Percentiles rank a stretch among this genome's conserved stretches.
Conservation (phyloP, 2,888 invertebrate genomes). For the Ophraella communa region DNA sequence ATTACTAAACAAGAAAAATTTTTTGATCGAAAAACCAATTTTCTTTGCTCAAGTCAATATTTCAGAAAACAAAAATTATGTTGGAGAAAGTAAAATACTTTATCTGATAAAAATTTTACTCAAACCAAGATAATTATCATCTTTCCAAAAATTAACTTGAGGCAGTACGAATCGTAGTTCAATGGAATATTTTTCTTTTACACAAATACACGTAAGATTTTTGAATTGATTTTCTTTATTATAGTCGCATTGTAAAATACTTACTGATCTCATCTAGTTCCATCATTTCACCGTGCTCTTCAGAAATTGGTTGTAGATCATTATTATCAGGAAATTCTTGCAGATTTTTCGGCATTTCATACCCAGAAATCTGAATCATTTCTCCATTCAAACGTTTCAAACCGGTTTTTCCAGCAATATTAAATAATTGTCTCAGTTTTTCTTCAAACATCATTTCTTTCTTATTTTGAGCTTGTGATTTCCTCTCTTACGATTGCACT, state of each 20-base stretch:
- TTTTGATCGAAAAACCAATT: background rate
- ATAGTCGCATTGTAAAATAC: background rate
- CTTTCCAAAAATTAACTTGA: too few relatives aligned
- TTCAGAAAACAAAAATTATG: constrained; percentile 1
- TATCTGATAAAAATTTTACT: background rate
- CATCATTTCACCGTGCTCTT: constrained; percentile 3
- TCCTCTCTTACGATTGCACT: constrained; percentile 4
- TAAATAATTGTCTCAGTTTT: background rate
- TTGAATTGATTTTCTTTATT: background rate
- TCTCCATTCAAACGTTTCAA: constrained; percentile 4
- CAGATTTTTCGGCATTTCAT: background rate
- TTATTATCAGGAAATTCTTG: constrained; percentile 4
- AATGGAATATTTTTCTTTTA: too few relatives aligned
- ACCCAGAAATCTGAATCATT: background rate
- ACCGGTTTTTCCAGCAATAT: background rate
- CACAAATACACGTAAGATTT: background rate
- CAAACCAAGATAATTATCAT: background rate
- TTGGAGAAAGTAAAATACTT: background rate
- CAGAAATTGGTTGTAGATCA: background rate
- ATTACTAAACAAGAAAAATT: background rate
- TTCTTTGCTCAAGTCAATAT: background rate
- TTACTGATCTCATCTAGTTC: constrained; percentile 1
- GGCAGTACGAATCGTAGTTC: too few relatives aligned
- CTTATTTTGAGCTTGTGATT: constrained; percentile 1
- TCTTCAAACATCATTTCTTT: constrained; percentile 2